Conservation (phyloP, 1,140 invertebrate genomes). For the Bombus confusus region DNA sequence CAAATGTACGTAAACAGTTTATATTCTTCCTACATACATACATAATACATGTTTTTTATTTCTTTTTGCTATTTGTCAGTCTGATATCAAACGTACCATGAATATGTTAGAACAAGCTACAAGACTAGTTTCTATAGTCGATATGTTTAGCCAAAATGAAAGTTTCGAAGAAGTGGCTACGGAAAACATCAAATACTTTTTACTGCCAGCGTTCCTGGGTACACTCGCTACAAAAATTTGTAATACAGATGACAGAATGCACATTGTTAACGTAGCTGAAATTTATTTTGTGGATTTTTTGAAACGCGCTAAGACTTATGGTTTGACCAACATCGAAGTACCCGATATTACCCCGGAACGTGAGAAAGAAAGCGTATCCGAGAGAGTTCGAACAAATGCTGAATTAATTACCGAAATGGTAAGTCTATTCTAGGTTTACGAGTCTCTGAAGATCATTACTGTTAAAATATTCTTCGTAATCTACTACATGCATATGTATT, state of each 20-base stretch:
- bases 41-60: slow-evolving; percentile 15
- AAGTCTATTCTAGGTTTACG: background rate
- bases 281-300: slow-evolving; percentile 94
- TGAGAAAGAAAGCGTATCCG: slow-evolving; percentile 51
- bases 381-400: slow-evolving; percentile 65
- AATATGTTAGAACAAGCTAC: slow-evolving; percentile 90
- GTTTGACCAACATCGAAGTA: slow-evolving; percentile 86
- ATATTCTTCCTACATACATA: background rate
- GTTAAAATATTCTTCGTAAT: background rate
- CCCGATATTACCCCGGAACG: slow-evolving; percentile 74
- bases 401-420: slow-evolving; percentile 77
- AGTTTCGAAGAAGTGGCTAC: slow-evolving; percentile 93
- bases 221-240: slow-evolving; percentile 88
- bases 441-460: background rate
- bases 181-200: slow-evolving; percentile 91
- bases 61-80: slow-evolving; percentile 80
- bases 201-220: slow-evolving; percentile 92
- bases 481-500: background rate
- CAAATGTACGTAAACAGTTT: background rate
- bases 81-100: slow-evolving; percentile 87
- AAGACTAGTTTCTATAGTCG: slow-evolving; percentile 88
- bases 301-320: slow-evolving; percentile 90
- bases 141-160: slow-evolving; percentile 95
- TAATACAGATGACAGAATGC: slow-evolving; percentile 84
- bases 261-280: slow-evolving; percentile 88